Evolutionary conservation across 2,888 invertebrate genomes (phyloP), one percentile per base, ranked within the genome.

Genomic region (Eilema caniola): DNA sequence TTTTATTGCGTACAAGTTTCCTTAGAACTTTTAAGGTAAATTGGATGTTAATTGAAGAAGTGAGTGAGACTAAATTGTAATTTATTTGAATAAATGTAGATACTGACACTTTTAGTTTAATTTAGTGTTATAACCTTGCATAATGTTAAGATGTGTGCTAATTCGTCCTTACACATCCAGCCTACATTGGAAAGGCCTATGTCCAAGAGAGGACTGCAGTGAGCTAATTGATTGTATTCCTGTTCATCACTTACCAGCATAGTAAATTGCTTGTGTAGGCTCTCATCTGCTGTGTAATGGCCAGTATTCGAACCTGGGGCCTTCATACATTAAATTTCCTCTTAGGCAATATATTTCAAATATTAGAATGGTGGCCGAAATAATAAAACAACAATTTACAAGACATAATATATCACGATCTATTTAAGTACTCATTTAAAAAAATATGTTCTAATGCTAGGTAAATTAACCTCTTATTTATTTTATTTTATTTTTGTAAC

Each of bases 51-150:
- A 70, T 69, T 62, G 67, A 61, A 61, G 66, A 66, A 41, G 69
- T 75, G 83, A 84, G 84, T 87, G 87, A 86, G 82, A 85, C 65
- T 81, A 78, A 81, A 77, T 73, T 83, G 79, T 88, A 85, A 87
- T 83, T 87, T 88, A 86, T 85, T 70, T 66, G 69, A 84, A 82
- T 83, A 84, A 84, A 85, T 78, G 75, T 82, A 81, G 85, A 80
- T 81, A 82, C 76, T 64, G 64, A 80, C 75, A 61, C 8, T 24
- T 76, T 71, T 7, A 23, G n/a, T 31, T 53, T 65, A 33, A 33
- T 20, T 23, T 72, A 28, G 0, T 31, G 47, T 47, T 12, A 12
- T 12, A 37, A n/a, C 33, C 8, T 33, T 33, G 1, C 8, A 33
- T 7, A 33, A 33, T 33, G 8, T 8, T 33, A 7, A 33, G n/a